Evolutionary conservation across 2,888 invertebrate genomes (phyloP).

Genomic region (Ophion slaviceki): DNA sequence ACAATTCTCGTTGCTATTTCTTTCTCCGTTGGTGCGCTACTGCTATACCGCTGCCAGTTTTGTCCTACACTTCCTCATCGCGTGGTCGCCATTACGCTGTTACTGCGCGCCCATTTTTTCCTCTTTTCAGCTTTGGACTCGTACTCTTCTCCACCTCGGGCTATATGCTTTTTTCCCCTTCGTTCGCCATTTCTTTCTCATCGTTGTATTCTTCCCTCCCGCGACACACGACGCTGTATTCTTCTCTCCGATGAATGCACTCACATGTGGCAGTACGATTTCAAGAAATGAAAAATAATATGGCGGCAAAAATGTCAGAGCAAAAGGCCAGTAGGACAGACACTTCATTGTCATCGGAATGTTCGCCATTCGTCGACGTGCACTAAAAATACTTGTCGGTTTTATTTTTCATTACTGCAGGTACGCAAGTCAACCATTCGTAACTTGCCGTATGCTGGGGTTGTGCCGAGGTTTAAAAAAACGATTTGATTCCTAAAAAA

Average conservation of each 20-base stretch:
- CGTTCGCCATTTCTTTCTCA: slow-evolving; percentile 27
- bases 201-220: slow-evolving; percentile 15
- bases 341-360: slow-evolving; percentile 1
- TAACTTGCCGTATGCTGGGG: too few species aligned
- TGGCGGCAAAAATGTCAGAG: slow-evolving; percentile 21
- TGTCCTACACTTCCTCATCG: slow-evolving; percentile 30
- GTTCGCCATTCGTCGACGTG: neutral
- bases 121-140: slow-evolving; percentile 7
- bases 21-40: slow-evolving; percentile 13
- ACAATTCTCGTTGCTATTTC: slow-evolving; percentile 18
- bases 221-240: slow-evolving; percentile 2
- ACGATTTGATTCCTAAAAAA: neutral
- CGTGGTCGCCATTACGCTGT: slow-evolving; percentile 25
- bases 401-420: neutral
- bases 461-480: neutral
- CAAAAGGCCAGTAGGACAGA: neutral
- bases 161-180: slow-evolving; percentile 10
- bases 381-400: neutral
- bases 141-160: neutral
- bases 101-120: slow-evolving; percentile 27
- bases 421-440: too few species aligned
- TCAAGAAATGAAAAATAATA: slow-evolving; percentile 53
- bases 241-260: slow-evolving; percentile 3
- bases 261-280: slow-evolving; percentile 4
- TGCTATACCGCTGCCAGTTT: neutral